These are phyloP conservation scores for Malurus melanocephalus DNA, from an alignment of 2,113 vertebrate species.

Conservation along the genomic window DNA sequence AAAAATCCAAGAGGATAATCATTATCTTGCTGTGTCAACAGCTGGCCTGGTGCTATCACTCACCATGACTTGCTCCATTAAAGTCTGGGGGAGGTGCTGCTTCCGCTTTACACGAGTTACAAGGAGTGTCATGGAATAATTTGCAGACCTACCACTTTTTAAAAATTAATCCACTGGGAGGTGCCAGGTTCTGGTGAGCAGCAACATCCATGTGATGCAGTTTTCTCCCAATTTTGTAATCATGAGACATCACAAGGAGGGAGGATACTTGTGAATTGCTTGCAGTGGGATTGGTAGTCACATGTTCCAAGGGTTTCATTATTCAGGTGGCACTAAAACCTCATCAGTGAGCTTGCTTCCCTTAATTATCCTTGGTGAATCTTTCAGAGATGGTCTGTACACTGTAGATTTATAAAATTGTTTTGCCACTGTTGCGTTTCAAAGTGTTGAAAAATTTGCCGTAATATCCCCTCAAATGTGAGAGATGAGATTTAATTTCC, in stretches of 20 bases:
- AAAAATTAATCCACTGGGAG: not conserved
- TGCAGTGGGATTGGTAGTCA: not conserved
- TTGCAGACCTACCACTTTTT: not conserved
- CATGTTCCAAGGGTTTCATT: not conserved
- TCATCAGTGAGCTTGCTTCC: not conserved
- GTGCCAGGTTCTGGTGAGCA: not conserved
- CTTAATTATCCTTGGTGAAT: not conserved
- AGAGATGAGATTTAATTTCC: not conserved
- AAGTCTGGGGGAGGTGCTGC: not conserved
- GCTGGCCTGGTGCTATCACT: conserved; percentile 1
- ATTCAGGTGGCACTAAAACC: not conserved
- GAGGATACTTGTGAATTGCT: not conserved
- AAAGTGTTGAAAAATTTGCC: not conserved
- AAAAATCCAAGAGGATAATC: conserved; percentile 42
- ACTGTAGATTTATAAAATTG: not conserved
- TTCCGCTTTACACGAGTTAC: not conserved
- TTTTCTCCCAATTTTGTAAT: not conserved
- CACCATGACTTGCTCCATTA: not conserved
- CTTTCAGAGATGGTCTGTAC: not conserved
- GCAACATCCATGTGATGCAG: not conserved
- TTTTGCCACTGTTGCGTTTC: not conserved
- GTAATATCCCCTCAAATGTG: fast-evolving
- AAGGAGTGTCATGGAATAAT: not conserved
- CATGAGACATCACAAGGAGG: not conserved
- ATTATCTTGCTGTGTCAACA: conserved; percentile 51